Conservation (phyloP, 2,888 invertebrate species). For the Andrena flavipes region DNA sequence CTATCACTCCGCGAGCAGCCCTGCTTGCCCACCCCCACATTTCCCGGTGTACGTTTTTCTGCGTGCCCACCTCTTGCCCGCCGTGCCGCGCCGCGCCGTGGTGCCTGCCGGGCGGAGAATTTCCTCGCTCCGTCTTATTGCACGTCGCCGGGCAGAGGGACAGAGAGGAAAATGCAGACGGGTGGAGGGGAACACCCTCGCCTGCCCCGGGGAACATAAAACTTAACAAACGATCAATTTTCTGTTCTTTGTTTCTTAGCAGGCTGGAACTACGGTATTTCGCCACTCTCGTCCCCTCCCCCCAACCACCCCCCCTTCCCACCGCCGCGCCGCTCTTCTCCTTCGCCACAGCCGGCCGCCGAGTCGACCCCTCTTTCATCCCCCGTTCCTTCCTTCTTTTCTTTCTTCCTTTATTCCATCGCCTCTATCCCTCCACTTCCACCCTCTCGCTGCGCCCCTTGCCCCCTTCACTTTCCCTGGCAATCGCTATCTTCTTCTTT, state of each 20-base stretch:
- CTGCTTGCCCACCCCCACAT: constrained; percentile 12
- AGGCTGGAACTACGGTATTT: constrained; percentile 69
- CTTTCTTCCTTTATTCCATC: constrained; percentile 11
- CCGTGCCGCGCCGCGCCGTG: constrained; percentile 7
- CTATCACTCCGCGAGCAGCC: constrained; percentile 51
- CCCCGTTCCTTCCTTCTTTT: constrained; percentile 18
- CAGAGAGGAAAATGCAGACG: constrained; percentile 1
- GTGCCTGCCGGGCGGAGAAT: constrained; percentile 65
- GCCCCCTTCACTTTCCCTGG: constrained; percentile 57
- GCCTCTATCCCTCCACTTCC: constrained; percentile 3
- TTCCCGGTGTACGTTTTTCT: constrained; percentile 54
- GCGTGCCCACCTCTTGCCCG: constrained; percentile 48
- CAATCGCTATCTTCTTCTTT: constrained; percentile 62
- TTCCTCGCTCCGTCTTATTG: constrained; percentile 78
- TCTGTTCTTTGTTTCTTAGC: constrained; percentile 81
- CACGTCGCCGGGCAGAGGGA: constrained; percentile 47
- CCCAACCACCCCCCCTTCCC: constrained; percentile 14
- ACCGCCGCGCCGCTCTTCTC: background rate
- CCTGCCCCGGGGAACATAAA: constrained; percentile 77
- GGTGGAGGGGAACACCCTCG: constrained; percentile 50
- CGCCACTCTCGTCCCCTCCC: constrained; percentile 62
- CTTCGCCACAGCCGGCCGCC: constrained; percentile 9
- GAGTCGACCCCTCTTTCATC: constrained; percentile 16
- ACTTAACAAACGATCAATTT: constrained; percentile 83
- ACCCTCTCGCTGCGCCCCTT: background rate